These are phyloP conservation scores for Formica aserva DNA, from an alignment of 2,888 invertebrate genomes.

Conservation along the genomic window DNA sequence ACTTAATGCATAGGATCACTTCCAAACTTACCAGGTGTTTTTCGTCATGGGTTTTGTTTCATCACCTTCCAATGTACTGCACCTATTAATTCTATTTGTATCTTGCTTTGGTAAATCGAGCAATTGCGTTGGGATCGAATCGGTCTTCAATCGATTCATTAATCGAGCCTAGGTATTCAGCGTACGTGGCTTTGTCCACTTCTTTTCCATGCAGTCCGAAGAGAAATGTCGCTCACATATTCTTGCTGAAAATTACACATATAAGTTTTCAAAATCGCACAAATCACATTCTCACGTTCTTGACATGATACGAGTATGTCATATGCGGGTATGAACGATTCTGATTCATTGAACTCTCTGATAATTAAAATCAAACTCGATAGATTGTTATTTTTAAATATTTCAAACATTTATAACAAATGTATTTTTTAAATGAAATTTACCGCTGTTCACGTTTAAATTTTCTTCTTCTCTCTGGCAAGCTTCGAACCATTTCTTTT, in stretches of 20 bases:
- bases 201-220: not conserved
- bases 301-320: too few species aligned
- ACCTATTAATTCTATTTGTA: not conserved
- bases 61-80: not conserved
- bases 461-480: not conserved
- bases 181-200: not conserved
- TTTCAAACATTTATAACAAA: not conserved
- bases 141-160: not conserved
- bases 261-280: not conserved
- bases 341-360: not conserved
- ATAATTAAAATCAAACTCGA: too few species aligned
- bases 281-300: not conserved
- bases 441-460: conserved; percentile 4
- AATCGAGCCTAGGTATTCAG: not conserved
- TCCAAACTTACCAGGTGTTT: not conserved
- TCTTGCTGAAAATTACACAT: not conserved
- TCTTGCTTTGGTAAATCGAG: not conserved
- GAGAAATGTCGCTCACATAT: conserved; percentile 14
- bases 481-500: not conserved
- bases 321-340: not conserved
- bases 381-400: too few species aligned
- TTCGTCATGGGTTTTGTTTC: not conserved
- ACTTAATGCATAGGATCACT: not conserved
- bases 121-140: not conserved
- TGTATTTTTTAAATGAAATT: not conserved